These are phyloP conservation scores for Hymenochirus boettgeri DNA, from an alignment of 2,113 vertebrate species.

Conservation along the genomic window DNA sequence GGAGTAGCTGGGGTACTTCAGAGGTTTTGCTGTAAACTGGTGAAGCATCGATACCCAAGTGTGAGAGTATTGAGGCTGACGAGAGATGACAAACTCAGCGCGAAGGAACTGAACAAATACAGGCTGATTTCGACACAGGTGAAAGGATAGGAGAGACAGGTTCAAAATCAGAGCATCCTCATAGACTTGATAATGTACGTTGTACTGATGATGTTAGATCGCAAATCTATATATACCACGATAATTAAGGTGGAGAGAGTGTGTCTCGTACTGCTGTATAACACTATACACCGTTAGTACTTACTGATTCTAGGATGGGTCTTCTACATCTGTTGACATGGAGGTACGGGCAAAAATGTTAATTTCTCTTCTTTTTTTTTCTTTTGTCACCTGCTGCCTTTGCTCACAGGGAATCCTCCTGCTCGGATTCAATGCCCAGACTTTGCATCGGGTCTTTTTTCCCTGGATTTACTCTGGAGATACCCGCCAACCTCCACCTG, in stretches of 20 bases:
- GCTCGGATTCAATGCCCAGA: conserved; percentile 29
- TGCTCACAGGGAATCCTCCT: conserved; percentile 38
- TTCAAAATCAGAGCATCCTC: too few relatives aligned
- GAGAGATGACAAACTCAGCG: conserved; percentile 61
- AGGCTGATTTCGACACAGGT: conserved; percentile 73
- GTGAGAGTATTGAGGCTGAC: conserved; percentile 64
- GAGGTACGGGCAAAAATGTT: background rate
- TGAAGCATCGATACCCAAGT: conserved; percentile 62
- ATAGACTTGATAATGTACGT: too few relatives aligned
- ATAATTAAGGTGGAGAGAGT: too few relatives aligned
- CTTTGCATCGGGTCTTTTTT: conserved; percentile 40
- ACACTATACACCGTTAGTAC: too few relatives aligned
- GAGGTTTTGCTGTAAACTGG: conserved; percentile 63
- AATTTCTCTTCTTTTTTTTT: background rate
- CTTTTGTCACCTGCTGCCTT: background rate
- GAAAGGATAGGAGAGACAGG: too few relatives aligned
- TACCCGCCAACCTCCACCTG: conserved; percentile 28
- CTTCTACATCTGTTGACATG: too few relatives aligned
- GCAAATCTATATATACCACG: too few relatives aligned
- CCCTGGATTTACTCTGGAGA: conserved; percentile 19
- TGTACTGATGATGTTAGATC: too few relatives aligned
- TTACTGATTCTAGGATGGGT: too few relatives aligned
- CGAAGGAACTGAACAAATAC: conserved; percentile 72
- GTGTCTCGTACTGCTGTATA: too few relatives aligned
- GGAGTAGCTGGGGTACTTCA: conserved; percentile 68